Evolutionary conservation across 2,113 vertebrate species (phyloP).

Genomic region (Puma concolor): DNA sequence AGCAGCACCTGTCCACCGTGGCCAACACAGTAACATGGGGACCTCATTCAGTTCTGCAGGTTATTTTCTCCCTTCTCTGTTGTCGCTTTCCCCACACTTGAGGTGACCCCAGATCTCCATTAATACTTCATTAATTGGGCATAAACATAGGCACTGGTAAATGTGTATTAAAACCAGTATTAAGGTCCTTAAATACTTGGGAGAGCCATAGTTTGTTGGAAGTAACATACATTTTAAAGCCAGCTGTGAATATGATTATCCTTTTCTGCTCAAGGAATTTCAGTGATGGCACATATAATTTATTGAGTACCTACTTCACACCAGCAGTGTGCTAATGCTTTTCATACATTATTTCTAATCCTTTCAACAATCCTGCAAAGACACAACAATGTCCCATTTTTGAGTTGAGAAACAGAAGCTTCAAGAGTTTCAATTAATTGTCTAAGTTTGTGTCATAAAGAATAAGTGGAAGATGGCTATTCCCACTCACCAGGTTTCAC

Average conservation of each 20-base stretch:
- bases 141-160: neutral
- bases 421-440: neutral
- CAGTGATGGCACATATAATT: neutral
- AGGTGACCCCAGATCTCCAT: neutral
- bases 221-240: constrained; percentile 19
- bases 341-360: neutral
- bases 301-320: neutral
- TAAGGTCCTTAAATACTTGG: neutral
- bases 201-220: neutral
- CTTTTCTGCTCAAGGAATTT: neutral
- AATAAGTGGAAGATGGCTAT: neutral
- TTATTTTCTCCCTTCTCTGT: neutral
- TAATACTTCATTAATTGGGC: neutral
- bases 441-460: neutral
- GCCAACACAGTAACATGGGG: neutral
- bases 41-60: neutral
- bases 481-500: neutral
- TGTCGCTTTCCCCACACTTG: neutral
- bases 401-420: neutral
- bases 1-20: neutral
- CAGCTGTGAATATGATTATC: constrained; percentile 11
- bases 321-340: neutral
- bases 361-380: neutral
- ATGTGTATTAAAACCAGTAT: neutral
- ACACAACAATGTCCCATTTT: neutral